Percentiles rank a stretch among this genome's conserved stretches.
Conservation (phyloP, 2,888 invertebrate genomes). For the Limnephilus auricula region DNA sequence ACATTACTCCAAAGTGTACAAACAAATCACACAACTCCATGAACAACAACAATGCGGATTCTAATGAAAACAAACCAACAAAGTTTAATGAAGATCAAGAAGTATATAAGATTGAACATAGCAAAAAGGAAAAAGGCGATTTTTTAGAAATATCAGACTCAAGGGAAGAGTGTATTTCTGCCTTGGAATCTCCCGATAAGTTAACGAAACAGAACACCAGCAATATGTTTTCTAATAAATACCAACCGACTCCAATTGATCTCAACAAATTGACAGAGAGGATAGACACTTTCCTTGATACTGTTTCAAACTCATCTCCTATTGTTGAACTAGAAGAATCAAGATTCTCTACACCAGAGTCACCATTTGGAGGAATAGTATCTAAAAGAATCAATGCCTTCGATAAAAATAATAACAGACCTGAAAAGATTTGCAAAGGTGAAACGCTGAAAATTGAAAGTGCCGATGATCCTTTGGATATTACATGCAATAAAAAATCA, state of each 20-base stretch:
- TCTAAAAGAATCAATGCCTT: conserved; percentile 47
- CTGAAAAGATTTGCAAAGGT: conserved; percentile 8
- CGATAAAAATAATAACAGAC: conserved; percentile 34
- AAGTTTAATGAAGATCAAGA: not conserved
- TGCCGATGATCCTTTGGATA: conserved; percentile 33
- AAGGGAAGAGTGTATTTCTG: conserved; percentile 6
- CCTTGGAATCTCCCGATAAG: conserved; percentile 17
- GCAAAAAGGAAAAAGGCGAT: not conserved
- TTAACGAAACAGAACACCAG: not conserved
- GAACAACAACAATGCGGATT: not conserved
- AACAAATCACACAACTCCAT: not conserved
- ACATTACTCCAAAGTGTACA: conserved; percentile 11
- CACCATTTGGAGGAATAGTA: conserved; percentile 48
- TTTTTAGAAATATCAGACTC: conserved; percentile 41
- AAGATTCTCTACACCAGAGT: conserved; percentile 62
- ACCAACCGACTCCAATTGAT: conserved; percentile 54
- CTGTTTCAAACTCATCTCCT: conserved; percentile 55
- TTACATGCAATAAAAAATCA: conserved; percentile 50
- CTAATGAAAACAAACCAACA: not conserved
- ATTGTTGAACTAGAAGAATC: conserved; percentile 51
- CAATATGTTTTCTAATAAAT: conserved; percentile 41
- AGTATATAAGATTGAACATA: not conserved
- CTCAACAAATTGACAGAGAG: conserved; percentile 57
- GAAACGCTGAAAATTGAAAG: conserved; percentile 55
- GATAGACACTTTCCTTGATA: conserved; percentile 61